Percentiles rank a stretch among this genome's conserved stretches.
Evolutionary conservation across 2,797 vertebrate species (phyloP).

Genomic region (Vespertilio murinus): DNA sequence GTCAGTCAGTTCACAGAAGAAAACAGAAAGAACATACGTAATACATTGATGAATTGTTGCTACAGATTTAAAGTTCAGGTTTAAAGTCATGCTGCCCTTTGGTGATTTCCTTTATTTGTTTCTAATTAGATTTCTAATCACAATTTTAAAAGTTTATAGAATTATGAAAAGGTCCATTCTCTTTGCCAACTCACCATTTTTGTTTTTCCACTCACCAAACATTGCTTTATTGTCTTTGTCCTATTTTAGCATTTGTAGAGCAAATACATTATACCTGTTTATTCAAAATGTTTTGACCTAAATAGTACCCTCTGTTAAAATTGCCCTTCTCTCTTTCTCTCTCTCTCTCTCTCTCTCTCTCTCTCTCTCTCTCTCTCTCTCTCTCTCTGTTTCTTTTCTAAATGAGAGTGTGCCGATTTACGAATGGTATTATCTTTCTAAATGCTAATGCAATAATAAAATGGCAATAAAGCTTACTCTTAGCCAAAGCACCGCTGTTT

Average conservation of each 20-base stretch:
- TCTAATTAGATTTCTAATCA: neutral
- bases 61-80: neutral
- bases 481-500: slow-evolving; percentile 12
- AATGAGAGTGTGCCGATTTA: slow-evolving; percentile 42
- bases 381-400: slow-evolving; percentile 23
- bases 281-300: slow-evolving; percentile 30
- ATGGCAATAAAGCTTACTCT: slow-evolving; percentile 41
- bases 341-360: too few species aligned
- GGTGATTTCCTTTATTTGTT: neutral
- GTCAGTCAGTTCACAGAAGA: neutral
- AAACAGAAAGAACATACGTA: neutral
- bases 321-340: neutral
- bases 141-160: neutral
- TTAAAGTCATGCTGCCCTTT: neutral
- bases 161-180: neutral
- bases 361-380: too few species aligned
- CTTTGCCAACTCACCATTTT: neutral
- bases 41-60: neutral
- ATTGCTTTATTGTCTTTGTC: neutral
- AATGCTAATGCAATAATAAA: slow-evolving; percentile 24
- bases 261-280: neutral
- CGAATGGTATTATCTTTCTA: slow-evolving; percentile 18
- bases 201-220: neutral
- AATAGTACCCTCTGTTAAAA: neutral
- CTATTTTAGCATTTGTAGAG: neutral